phyloP scores from a whole-genome alignment of 1,140 invertebrate species.

The Drosophila mauritiana region DNA sequence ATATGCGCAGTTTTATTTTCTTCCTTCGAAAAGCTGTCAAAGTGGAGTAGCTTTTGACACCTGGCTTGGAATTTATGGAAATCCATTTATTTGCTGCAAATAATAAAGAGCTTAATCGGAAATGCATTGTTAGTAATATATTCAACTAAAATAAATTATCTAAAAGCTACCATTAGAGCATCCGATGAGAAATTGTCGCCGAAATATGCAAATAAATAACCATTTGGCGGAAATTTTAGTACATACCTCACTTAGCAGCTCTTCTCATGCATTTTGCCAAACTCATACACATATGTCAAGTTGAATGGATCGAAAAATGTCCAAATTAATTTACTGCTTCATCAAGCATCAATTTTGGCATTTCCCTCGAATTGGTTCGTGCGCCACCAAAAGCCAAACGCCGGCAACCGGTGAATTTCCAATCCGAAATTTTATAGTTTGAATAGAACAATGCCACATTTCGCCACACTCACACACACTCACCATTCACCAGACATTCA shows the following conservation, averaged over 20 bases:
- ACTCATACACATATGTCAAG: conserved; percentile 10
- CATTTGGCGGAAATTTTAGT: conserved; percentile 20
- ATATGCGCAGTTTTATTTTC: conserved; percentile 29
- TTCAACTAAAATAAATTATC: too few species aligned
- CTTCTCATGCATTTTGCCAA: conserved; percentile 4
- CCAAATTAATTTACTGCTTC: conserved; percentile 53
- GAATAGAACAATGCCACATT: conserved; percentile 28
- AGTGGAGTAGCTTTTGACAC: conserved; percentile 40
- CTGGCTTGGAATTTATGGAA: conserved; percentile 15
- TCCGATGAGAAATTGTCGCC: conserved; percentile 2
- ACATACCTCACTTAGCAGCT: conserved; percentile 5
- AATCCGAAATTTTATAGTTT: conserved; percentile 40
- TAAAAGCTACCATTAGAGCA: neutral
- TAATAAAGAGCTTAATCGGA: neutral
- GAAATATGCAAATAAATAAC: conserved; percentile 42
- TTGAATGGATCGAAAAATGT: conserved; percentile 47
- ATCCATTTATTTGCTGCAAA: neutral
- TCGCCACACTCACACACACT: neutral
- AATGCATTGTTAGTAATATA: neutral
- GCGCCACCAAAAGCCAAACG: conserved; percentile 23
- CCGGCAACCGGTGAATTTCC: conserved; percentile 14
- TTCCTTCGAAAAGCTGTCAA: conserved; percentile 14
- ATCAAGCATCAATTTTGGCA: conserved; percentile 51
- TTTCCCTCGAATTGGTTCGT: conserved; percentile 35
- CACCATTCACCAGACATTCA: neutral